These are phyloP conservation scores for Aythya baeri DNA, from an alignment of 2,113 vertebrate species.

Conservation along the genomic window DNA sequence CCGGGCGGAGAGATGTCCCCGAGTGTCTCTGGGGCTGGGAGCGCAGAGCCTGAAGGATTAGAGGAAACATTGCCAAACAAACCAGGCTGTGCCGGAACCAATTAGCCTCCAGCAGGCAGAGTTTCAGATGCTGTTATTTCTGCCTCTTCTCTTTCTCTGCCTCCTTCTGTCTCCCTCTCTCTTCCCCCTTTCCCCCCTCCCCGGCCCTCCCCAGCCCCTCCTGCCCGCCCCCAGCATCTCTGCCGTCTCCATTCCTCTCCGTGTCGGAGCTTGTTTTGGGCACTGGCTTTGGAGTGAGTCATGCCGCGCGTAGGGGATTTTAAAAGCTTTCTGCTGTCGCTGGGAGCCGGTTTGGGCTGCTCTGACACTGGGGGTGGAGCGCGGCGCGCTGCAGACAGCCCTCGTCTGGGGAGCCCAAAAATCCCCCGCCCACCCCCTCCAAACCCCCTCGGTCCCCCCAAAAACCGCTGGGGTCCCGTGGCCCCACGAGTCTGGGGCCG, in stretches of 20 bases:
- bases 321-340: constrained; percentile 65
- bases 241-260: constrained; percentile 54
- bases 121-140: constrained; percentile 74
- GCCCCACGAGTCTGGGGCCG: not conserved
- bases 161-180: constrained; percentile 1
- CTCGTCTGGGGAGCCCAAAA: constrained; percentile 4
- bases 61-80: constrained; percentile 70
- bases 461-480: not conserved
- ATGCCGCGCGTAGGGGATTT: constrained; percentile 65
- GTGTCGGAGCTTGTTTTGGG: constrained; percentile 73
- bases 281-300: constrained; percentile 66
- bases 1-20: constrained; percentile 17
- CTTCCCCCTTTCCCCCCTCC: not conserved
- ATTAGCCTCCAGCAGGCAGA: constrained; percentile 75
- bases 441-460: not conserved
- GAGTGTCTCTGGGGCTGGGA: constrained; percentile 35
- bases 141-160: constrained; percentile 46
- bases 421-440: not conserved
- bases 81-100: constrained; percentile 77
- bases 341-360: constrained; percentile 62
- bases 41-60: constrained; percentile 63
- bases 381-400: constrained; percentile 26
- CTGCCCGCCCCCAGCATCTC: constrained; percentile 56
- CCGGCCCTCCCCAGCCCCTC: constrained; percentile 11
- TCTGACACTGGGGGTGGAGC: constrained; percentile 56